Evolutionary conservation across 2,113 vertebrate species (phyloP), one percentile per base, ranked within the genome.

Genomic region (Sebastes fasciatus): DNA sequence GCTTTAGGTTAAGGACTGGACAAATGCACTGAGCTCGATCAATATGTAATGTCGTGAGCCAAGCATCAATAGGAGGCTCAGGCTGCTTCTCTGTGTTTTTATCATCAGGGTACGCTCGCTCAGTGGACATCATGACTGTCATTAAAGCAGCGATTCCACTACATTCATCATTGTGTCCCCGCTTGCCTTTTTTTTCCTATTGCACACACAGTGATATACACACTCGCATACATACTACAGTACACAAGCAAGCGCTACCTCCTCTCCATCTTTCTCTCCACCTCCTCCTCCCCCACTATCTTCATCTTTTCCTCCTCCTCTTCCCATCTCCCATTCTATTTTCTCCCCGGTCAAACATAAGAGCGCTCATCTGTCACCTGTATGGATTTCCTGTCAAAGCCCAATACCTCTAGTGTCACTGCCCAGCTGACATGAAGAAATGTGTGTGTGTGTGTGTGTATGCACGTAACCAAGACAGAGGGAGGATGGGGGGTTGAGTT

Each of bases 311-410:
- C 65, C 63, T 67, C 72, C 69, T 76, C 70, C 68, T 67, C 65
- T 58, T 81, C 78, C 55, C 65, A 83, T 72, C 58, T 83, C 66
- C 51, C 79, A 46, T 88, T 86, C 85, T 82, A 90, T 91, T 93
- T 91, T 90, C 89, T 89, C 67, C 49, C 80, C 45, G 8, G 86
- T 83, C 88, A 86, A 82, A 93, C 77, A 49, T 89, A 75, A 88
- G 79, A 90, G 88, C 58, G 4, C 77, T 89, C 91, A 89, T 91
- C 85, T 83, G 89, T 94, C 92, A 92, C 21, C 72, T 43, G 51
- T 86, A 94, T 93, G 88, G 94, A 94, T 94, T 95, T 92, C 74
- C 87, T 77, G 88, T 89, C 88, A 89, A 88, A 89, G 80, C 14
- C 77, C 85, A 87, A 85, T 89, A 87, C 81, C 63, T 80, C 74